Conservation (phyloP, 2,113 vertebrate genomes). For the Bubo blakistoni region DNA sequence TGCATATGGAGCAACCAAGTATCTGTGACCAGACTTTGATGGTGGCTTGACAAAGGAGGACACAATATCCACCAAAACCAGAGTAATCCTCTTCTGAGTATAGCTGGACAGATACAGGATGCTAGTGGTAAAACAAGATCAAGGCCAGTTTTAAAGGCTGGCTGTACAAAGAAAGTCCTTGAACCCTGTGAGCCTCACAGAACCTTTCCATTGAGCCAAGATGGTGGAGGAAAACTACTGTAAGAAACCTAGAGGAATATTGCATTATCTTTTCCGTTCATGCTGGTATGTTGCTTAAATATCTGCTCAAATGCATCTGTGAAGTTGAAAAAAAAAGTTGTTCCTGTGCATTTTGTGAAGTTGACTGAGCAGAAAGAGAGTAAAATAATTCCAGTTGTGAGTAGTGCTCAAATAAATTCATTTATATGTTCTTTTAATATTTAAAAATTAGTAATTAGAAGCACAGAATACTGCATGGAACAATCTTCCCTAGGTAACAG, state of each 20-base stretch:
- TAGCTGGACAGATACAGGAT: neutral
- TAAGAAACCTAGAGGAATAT: neutral
- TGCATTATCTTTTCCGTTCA: neutral
- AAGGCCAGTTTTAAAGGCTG: neutral
- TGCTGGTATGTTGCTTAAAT: neutral
- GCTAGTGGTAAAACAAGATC: neutral
- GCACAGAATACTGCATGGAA: neutral
- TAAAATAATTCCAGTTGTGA: neutral
- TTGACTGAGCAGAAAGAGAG: neutral
- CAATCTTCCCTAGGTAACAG: neutral
- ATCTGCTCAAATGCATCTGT: neutral
- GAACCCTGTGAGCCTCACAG: neutral
- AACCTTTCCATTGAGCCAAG: neutral
- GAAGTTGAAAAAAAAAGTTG: neutral
- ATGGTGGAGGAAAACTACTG: neutral
- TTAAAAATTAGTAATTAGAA: neutral
- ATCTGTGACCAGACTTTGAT: neutral
- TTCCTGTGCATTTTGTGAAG: neutral
- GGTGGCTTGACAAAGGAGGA: neutral
- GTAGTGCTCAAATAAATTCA: neutral
- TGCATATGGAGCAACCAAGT: neutral
- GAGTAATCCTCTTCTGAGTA: neutral
- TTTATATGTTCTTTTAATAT: neutral
- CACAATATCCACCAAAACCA: neutral
- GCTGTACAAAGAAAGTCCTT: neutral